Conservation (phyloP, 2,888 invertebrate species). For the Acholoe squamosa region DNA sequence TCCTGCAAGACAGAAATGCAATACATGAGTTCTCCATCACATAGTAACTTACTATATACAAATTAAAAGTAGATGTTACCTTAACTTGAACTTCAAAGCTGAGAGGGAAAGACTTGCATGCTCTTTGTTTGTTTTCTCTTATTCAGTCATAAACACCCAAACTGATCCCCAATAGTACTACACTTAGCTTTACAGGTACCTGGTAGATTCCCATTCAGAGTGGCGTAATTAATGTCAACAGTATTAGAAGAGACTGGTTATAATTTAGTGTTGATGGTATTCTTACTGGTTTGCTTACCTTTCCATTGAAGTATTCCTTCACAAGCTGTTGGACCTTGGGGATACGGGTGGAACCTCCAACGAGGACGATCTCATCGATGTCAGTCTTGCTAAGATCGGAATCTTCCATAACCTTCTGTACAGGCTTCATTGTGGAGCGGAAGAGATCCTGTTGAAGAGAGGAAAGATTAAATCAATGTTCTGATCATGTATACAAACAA, state of each 20-base stretch:
- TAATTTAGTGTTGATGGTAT: too few species aligned
- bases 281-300: slow-evolving; percentile 75
- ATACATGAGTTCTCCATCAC: too few species aligned
- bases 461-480: background rate
- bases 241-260: too few species aligned
- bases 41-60: too few species aligned
- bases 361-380: slow-evolving; percentile 98
- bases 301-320: slow-evolving; percentile 94
- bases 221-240: background rate
- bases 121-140: too few species aligned
- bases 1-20: slow-evolving; percentile 86
- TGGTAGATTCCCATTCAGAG: background rate
- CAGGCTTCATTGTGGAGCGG: slow-evolving; percentile 96
- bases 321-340: slow-evolving; percentile 92
- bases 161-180: too few species aligned
- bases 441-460: slow-evolving; percentile 83
- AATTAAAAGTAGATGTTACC: too few species aligned
- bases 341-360: slow-evolving; percentile 99
- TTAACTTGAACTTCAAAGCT: too few species aligned
- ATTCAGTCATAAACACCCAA: too few species aligned
- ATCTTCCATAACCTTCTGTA: slow-evolving; percentile 97
- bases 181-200: too few species aligned
- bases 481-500: too few species aligned
- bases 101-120: too few species aligned
- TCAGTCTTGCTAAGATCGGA: slow-evolving; percentile 99